Conservation (phyloP, 2,113 vertebrate species). For the Dipodomys ordii region DNA sequence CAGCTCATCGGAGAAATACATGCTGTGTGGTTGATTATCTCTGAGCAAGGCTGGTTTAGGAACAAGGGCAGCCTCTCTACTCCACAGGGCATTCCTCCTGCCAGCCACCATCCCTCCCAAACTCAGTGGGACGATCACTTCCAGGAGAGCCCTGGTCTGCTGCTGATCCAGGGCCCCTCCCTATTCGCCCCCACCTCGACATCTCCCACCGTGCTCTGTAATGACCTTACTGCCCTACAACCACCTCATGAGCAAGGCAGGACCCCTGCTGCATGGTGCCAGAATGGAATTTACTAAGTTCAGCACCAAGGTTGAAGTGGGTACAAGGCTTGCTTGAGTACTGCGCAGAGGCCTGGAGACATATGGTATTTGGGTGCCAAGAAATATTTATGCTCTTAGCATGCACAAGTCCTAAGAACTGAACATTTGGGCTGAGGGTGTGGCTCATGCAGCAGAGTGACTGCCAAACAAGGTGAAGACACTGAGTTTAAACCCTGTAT, state of each 20-base stretch:
- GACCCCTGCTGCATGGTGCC: background rate
- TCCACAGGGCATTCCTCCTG: background rate
- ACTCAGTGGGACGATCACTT: background rate
- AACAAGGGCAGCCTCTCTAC: background rate
- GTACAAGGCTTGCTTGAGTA: background rate
- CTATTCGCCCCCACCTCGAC: background rate
- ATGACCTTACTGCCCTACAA: fast-evolving
- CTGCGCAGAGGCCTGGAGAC: background rate
- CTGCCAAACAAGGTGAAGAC: no score
- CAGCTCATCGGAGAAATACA: background rate
- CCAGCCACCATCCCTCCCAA: background rate
- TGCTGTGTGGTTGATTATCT: background rate
- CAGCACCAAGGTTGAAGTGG: background rate
- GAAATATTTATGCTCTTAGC: background rate
- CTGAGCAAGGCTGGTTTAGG: fast-evolving
- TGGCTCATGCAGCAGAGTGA: no score
- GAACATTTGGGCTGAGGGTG: no score
- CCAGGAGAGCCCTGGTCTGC: background rate
- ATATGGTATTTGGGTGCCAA: background rate
- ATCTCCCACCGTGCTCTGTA: background rate
- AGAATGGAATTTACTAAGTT: background rate
- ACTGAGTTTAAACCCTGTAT: no score
- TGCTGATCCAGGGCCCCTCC: background rate
- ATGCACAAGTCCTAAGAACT: background rate
- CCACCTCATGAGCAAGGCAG: background rate